Base-by-base conservation (phyloP, 2,113 vertebrate species). In the Thomomys bottae region DNA sequence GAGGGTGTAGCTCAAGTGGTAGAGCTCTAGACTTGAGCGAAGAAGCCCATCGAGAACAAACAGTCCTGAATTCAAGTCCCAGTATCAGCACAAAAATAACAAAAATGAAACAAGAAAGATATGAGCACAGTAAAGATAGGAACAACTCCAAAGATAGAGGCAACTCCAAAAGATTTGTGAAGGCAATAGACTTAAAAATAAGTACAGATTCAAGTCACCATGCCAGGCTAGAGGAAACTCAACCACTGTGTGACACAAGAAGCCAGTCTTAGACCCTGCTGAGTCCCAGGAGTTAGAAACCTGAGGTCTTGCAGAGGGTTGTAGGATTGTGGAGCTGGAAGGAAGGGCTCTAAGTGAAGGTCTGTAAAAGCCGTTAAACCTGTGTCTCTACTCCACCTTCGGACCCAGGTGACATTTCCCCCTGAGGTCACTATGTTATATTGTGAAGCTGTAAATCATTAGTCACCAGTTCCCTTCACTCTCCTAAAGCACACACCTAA, bases 151-250 rank as follows among this genome's bases (percentile, higher is more conserved):
- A 54, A 54, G 18, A 15, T 54, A 54, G 14, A 54, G 15, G 49
- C 14, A 15, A 54, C 49, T 15, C 14, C 49, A 54, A 54, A 2
- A 54, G 14, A 57, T 36, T 28, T 38, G 64, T 72, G 73, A 90
- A 84, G 49, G 68, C 26, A 32, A 23, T 66, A 8, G 54, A 20
- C 30, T 57, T 23, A 42, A 18, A 59, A 73, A 78, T 38, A 32
- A 34, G 36, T 7, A 3, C 2, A 21, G 5, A 11, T 1, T 21
- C 28, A 77, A 0, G 5, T 34, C 18, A 45, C 24, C 8, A 6
- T 8, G 10, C n/a, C 28, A 49, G 38, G 83, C 23, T 17, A 36
- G 54, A 71, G 14, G 30, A 57, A 42, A 12, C 20, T 40, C 10
- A 21, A 26, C n/a, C 34, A 4, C 14, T 20, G 1, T 54, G 76